These are phyloP conservation scores for Prolemur simus DNA, from an alignment of 2,113 vertebrate species.

Conservation along the genomic window DNA sequence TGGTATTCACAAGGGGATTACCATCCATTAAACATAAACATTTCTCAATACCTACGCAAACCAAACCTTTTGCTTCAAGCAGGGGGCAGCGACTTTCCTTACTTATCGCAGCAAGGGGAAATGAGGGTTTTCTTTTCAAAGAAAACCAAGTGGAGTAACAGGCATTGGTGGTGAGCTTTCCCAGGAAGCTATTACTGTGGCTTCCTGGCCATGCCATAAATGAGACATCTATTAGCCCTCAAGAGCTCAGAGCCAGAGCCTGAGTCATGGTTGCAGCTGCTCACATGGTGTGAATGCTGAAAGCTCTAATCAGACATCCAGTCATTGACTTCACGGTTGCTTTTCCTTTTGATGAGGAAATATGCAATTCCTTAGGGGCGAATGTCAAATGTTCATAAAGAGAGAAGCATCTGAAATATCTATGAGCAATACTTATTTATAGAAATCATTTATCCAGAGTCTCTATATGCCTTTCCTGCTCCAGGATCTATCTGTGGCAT, in stretches of 20 bases:
- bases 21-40: not conserved
- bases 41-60: not conserved
- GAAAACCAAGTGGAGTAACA: not conserved
- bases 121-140: not conserved
- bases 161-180: constrained; percentile 14
- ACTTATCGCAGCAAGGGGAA: not conserved
- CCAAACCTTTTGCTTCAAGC: not conserved
- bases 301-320: constrained; percentile 56
- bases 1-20: not conserved
- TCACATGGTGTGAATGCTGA: constrained; percentile 75
- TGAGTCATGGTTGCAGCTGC: constrained; percentile 60
- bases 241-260: constrained; percentile 57
- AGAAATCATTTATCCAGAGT: constrained; percentile 75
- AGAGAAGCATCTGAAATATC: constrained; percentile 70
- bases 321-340: constrained; percentile 57
- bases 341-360: constrained; percentile 75
- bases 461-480: constrained; percentile 55
- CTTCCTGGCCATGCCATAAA: constrained; percentile 6
- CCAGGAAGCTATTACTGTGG: not conserved
- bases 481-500: constrained; percentile 57
- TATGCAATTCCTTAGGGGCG: constrained; percentile 69
- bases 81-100: not conserved
- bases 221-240: constrained; percentile 33
- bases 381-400: constrained; percentile 78
- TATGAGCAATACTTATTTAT: constrained; percentile 80